phyloP scores from a whole-genome alignment of 2,888 invertebrate species.

The Serripes groenlandicus region DNA sequence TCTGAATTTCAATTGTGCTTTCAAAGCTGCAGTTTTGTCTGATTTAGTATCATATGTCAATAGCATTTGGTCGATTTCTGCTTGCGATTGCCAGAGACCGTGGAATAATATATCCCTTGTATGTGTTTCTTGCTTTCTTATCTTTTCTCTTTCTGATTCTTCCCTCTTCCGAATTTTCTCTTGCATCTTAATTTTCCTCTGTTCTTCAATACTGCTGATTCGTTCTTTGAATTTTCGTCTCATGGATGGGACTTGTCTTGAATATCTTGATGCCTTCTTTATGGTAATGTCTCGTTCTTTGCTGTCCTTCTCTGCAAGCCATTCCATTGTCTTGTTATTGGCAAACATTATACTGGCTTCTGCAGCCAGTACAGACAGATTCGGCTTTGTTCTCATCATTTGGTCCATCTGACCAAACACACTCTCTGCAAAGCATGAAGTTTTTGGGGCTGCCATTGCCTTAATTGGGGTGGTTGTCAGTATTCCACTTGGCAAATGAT shows the following conservation, averaged over 20 bases:
- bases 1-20: conserved; percentile 34
- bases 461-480: background rate
- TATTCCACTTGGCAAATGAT: conserved; percentile 29
- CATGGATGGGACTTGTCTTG: background rate
- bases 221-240: conserved; percentile 15
- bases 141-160: conserved; percentile 27
- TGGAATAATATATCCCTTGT: conserved; percentile 22
- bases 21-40: conserved; percentile 22
- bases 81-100: conserved; percentile 25
- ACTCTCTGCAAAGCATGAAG: conserved; percentile 25
- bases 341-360: conserved; percentile 53
- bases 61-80: conserved; percentile 27
- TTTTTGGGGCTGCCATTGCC: conserved; percentile 9
- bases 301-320: conserved; percentile 24
- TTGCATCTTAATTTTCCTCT: conserved; percentile 20
- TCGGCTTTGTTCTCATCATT: conserved; percentile 37
- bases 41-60: conserved; percentile 22
- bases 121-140: conserved; percentile 21
- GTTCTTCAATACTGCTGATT: conserved; percentile 22
- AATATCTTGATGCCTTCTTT: conserved; percentile 16
- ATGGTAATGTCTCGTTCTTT: conserved; percentile 3
- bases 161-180: conserved; percentile 25
- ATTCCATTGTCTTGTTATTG: conserved; percentile 43
- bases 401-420: conserved; percentile 22
- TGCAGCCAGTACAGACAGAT: conserved; percentile 34